A percentile compares a stretch with the other conserved stretches of the same genome.
Evolutionary conservation across 2,888 invertebrate genomes (phyloP).

Genomic region (Bedellia somnulentella): DNA sequence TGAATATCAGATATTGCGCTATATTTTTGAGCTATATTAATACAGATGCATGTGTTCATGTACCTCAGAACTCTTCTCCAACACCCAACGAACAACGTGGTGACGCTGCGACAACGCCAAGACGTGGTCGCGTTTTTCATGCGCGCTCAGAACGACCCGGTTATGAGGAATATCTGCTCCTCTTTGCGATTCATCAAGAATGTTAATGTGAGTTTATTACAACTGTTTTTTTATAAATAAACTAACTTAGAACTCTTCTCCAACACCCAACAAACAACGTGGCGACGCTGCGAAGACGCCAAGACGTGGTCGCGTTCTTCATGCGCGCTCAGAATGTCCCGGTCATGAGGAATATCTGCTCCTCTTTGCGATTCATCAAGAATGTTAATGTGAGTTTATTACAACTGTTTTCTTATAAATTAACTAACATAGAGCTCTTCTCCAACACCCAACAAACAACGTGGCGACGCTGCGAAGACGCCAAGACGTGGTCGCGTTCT

Average conservation of each 20-base stretch:
- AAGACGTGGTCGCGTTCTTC: slow-evolving; percentile 72
- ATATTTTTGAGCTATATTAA: too few species aligned
- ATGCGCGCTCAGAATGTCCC: slow-evolving; percentile 63
- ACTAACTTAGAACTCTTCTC: slow-evolving; percentile 72
- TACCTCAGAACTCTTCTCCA: slow-evolving; percentile 72
- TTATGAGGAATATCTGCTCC: slow-evolving; percentile 64
- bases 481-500: slow-evolving; percentile 71
- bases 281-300: slow-evolving; percentile 61
- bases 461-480: slow-evolving; percentile 61
- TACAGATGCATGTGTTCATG: too few species aligned
- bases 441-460: slow-evolving; percentile 72
- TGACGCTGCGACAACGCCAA: slow-evolving; percentile 63
- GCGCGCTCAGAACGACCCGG: slow-evolving; percentile 61
- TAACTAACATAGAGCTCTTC: slow-evolving; percentile 71
- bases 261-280: slow-evolving; percentile 70
- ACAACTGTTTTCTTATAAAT: too few species aligned
- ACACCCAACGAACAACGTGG: slow-evolving; percentile 68
- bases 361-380: slow-evolving; percentile 63
- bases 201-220: slow-evolving; percentile 60
- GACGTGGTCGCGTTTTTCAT: slow-evolving; percentile 72
- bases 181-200: slow-evolving; percentile 65
- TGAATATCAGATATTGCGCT: too few species aligned
- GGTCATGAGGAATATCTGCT: slow-evolving; percentile 63
- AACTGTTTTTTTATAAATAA: too few species aligned
- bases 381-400: slow-evolving; percentile 63